A percentile compares a stretch with the other conserved stretches of the same genome.
Conservation (phyloP, 2,797 vertebrate genomes). For the Sparidentex hasta region DNA sequence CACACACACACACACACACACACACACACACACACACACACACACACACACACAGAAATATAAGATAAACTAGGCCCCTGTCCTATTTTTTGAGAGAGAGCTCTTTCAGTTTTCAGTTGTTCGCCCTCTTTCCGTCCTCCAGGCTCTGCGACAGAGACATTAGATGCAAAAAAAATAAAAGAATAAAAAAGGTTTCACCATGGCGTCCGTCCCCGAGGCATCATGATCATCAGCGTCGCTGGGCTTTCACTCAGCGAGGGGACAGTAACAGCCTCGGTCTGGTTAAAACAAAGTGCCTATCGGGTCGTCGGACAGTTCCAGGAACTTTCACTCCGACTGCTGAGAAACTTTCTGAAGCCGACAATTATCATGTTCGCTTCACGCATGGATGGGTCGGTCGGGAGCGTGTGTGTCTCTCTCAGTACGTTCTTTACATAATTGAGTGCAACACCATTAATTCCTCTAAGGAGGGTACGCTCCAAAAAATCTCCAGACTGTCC, state of each 20-base stretch:
- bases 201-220: slow-evolving; percentile 10
- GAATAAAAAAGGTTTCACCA: slow-evolving; percentile 20
- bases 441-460: background rate
- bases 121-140: slow-evolving; percentile 42
- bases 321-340: background rate
- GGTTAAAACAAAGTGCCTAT: background rate
- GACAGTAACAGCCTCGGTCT: background rate
- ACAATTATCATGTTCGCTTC: background rate
- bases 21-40: slow-evolving; percentile 31
- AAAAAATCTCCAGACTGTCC: background rate
- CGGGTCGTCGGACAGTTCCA: background rate
- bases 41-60: slow-evolving; percentile 15
- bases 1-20: slow-evolving; percentile 10
- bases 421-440: background rate
- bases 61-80: slow-evolving; percentile 44
- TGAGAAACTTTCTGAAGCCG: background rate
- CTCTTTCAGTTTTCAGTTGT: slow-evolving; percentile 39
- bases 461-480: background rate
- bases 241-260: background rate
- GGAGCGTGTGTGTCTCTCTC: background rate
- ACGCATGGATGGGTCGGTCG: background rate
- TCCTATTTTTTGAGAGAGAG: slow-evolving; percentile 55
- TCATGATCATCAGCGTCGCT: background rate
- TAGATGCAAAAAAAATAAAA: slow-evolving; percentile 18
- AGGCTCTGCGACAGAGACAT: slow-evolving; percentile 23